phyloP scores from a whole-genome alignment of 1,140 invertebrate species.

The Procambarus clarkii region DNA sequence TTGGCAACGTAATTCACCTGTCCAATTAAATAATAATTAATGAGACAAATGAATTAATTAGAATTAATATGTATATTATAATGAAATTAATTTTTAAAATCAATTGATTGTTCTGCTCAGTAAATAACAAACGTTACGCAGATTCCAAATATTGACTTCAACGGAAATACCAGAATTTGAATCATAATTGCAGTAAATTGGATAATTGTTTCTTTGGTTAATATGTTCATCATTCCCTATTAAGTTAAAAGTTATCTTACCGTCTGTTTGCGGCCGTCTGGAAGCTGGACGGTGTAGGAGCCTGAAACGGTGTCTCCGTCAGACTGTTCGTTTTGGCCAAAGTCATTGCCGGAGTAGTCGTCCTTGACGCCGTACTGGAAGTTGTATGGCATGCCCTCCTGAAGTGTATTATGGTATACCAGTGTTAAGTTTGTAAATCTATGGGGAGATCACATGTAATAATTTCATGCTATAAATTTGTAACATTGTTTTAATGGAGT shows the following conservation, averaged over 20 bases:
- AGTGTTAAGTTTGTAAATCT: too few relatives aligned
- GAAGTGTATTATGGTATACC: not conserved
- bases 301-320: conserved; percentile 74
- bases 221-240: too few relatives aligned
- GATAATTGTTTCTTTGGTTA: too few relatives aligned
- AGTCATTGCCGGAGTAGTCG: conserved; percentile 72
- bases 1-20: conserved; percentile 51
- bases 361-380: conserved; percentile 72
- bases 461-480: not conserved
- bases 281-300: conserved; percentile 73
- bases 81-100: too few relatives aligned
- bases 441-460: not conserved
- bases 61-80: too few relatives aligned
- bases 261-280: conserved; percentile 76
- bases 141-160: too few relatives aligned
- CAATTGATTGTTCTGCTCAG: too few relatives aligned
- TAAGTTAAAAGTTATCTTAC: conserved; percentile 73
- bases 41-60: too few relatives aligned
- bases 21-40: too few relatives aligned
- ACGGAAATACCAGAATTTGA: too few relatives aligned
- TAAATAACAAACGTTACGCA: too few relatives aligned
- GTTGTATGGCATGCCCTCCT: conserved; percentile 69
- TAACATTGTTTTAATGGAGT: not conserved
- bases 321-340: conserved; percentile 71
- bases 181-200: too few relatives aligned